phyloP scores from a whole-genome alignment of 2,888 invertebrate genomes.

The Malacosoma neustria region DNA sequence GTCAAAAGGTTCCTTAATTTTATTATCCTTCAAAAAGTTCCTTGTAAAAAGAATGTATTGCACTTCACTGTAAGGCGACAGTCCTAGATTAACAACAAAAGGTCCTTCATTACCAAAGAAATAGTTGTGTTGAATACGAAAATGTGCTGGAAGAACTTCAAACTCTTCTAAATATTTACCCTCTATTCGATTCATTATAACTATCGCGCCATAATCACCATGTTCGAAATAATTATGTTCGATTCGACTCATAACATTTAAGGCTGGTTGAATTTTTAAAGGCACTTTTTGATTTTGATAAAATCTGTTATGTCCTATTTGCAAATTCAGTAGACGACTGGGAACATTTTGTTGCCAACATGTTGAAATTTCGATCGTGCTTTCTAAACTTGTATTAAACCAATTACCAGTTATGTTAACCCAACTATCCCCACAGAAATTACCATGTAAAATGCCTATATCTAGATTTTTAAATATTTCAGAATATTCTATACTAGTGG shows the following conservation, averaged over 20 bases:
- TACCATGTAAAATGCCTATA: slow-evolving; percentile 92
- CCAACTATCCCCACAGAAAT: slow-evolving; percentile 89
- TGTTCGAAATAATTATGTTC: slow-evolving; percentile 93
- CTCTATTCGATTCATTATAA: slow-evolving; percentile 84
- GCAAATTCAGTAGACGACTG: slow-evolving; percentile 74
- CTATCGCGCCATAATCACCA: slow-evolving; percentile 87
- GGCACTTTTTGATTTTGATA: slow-evolving; percentile 83
- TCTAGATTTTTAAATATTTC: slow-evolving; percentile 91
- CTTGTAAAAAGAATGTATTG: slow-evolving; percentile 90
- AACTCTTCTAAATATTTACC: slow-evolving; percentile 83
- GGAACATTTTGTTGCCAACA: slow-evolving; percentile 82
- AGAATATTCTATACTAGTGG: slow-evolving; percentile 90
- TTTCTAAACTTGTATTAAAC: slow-evolving; percentile 86
- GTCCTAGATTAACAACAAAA: slow-evolving; percentile 89
- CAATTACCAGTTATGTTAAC: slow-evolving; percentile 95
- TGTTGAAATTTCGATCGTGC: slow-evolving; percentile 87
- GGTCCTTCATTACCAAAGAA: slow-evolving; percentile 92
- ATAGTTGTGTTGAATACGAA: slow-evolving; percentile 89
- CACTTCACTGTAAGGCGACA: slow-evolving; percentile 89
- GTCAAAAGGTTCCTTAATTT: slow-evolving; percentile 89
- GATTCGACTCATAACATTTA: slow-evolving; percentile 84
- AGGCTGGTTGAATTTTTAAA: slow-evolving; percentile 85
- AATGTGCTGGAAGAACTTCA: slow-evolving; percentile 80
- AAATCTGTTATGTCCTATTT: slow-evolving; percentile 91
- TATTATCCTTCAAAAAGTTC: slow-evolving; percentile 91